Evolutionary conservation across 2,888 invertebrate species (phyloP), one percentile per base, ranked within the genome.

Genomic region (Cephus spinipes): DNA sequence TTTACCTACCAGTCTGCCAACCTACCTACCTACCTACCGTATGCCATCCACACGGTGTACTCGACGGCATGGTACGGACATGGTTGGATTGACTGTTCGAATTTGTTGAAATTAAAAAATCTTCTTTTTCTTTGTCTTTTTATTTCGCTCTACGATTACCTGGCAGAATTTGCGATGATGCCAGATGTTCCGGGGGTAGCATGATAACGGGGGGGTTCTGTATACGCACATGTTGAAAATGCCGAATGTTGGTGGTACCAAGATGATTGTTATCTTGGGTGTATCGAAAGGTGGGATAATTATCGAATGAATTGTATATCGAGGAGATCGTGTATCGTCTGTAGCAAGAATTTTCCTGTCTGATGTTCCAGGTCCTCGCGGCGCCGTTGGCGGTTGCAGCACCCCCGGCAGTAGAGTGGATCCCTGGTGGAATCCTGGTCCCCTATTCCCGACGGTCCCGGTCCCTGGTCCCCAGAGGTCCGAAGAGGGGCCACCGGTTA

Each of bases 321-420:
- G 71, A 30, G 15, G n/a, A 69, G 69, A 31, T 33, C 31, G 31
- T 33, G 15, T 71, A 71, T 71, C 33, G 71, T 71, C 71, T 71
- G 32, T 31, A 31, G 32, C 71, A 31, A 71, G 33, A 71, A 71
- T 71, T 32, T 71, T 71, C 33, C 71, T 71, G 31, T 33, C 71
- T 81, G 40, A 6, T 88, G 84, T 88, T 89, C 0, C 86, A 91
- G 91, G 90, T 91, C 86, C 90, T 86, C 90, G 90, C 90, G 89
- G 90, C 89, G 90, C 89, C 91, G 89, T 90, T 89, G 91, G 90
- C 90, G 91, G 90, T 91, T 89, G 90, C 90, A 91, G 85, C 87
- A 90, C 88, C 88, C 88, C 90, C 89, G 89, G 89, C 88, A 89
- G 88, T 91, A 90, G 89, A 89, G 89, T 91, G 90, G 91, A 90